phyloP scores from a whole-genome alignment of 35 echinoderm and acorn worm species.

The Heliocidaris erythrogramma region DNA sequence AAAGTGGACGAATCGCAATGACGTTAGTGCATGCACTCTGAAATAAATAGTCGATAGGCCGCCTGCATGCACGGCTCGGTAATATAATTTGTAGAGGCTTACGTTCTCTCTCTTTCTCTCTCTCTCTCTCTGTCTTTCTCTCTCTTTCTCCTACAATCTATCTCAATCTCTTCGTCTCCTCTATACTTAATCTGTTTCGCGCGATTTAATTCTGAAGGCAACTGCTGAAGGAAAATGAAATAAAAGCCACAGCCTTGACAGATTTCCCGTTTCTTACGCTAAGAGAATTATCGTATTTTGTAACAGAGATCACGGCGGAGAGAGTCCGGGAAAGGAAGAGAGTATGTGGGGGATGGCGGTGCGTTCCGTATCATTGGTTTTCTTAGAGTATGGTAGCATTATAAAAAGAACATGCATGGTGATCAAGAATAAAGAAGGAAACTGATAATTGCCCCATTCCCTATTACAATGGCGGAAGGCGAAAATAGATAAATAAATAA shows the following conservation, averaged over 20 bases:
- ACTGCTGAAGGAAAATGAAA: not conserved
- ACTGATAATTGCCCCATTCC: no score
- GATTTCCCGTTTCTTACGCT: constrained; percentile 1
- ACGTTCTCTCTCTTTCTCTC: not conserved
- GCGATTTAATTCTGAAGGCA: not conserved
- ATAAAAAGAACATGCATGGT: no score
- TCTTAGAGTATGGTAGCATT: no score
- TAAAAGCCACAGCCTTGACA: constrained; percentile 16
- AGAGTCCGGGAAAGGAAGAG: not conserved
- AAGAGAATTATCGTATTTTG: constrained; percentile 18
- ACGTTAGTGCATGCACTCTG: not conserved
- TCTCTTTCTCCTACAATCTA: not conserved
- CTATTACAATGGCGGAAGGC: no score
- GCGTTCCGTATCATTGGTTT: no score
- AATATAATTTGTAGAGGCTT: not conserved
- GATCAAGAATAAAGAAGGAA: no score
- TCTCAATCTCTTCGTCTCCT: not conserved
- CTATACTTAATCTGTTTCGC: not conserved
- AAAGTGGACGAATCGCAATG: not conserved
- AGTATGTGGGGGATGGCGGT: not conserved
- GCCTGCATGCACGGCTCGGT: not conserved
- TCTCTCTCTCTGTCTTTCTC: not conserved
- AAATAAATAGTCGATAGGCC: not conserved
- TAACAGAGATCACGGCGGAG: not conserved
- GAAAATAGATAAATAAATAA: no score